These are phyloP conservation scores for Enteromius argenteus DNA, from an alignment of 2,797 vertebrate genomes.

Conservation along the genomic window DNA sequence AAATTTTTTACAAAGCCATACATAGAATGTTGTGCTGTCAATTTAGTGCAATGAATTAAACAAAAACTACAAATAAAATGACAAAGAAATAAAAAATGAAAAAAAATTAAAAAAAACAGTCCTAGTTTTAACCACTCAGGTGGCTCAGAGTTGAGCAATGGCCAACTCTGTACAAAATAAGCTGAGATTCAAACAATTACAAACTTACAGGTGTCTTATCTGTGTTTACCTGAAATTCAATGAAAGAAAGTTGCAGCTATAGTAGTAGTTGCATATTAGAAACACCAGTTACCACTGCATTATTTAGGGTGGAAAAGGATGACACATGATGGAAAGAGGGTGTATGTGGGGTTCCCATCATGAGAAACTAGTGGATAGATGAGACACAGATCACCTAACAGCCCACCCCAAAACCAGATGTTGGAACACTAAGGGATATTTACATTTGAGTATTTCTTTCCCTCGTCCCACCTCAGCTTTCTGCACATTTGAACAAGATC, in stretches of 20 bases:
- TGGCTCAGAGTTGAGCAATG: constrained; percentile 5
- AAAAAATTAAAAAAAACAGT: background rate
- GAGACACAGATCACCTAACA: constrained; percentile 25
- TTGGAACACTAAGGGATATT: constrained; percentile 29
- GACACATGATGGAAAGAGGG: constrained; percentile 1
- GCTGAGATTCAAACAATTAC: constrained; percentile 1
- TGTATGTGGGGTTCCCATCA: constrained; percentile 5
- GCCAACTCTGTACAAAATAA: constrained; percentile 1
- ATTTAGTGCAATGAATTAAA: background rate
- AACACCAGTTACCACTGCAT: background rate
- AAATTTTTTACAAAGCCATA: background rate
- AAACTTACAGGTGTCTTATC: constrained; percentile 5
- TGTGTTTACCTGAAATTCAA: background rate
- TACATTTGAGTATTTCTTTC: constrained; percentile 29
- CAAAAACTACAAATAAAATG: background rate
- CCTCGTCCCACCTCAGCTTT: background rate
- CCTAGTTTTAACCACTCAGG: background rate
- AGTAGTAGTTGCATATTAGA: background rate
- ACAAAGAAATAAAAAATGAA: background rate
- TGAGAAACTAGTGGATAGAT: constrained; percentile 15
- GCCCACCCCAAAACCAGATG: background rate
- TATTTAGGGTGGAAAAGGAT: constrained; percentile 13
- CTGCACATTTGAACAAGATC: constrained; percentile 15
- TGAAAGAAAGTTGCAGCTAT: background rate
- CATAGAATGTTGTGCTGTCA: background rate